Conservation (phyloP, 2,888 invertebrate species). For the Plebejus melissa region DNA sequence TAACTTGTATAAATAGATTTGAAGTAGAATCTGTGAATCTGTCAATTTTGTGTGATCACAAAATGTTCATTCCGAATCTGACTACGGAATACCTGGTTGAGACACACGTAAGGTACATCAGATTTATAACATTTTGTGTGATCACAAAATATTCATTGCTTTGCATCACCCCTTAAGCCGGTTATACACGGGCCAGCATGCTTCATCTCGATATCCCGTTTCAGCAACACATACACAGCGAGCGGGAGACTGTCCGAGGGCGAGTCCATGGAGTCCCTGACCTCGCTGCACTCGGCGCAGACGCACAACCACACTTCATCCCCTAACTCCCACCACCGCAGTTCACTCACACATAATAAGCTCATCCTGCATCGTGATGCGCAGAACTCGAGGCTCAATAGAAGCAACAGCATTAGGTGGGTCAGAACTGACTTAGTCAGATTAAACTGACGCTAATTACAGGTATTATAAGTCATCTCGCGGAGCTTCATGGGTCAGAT, state of each 20-base stretch:
- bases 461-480: neutral
- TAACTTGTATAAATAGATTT: conserved; percentile 33
- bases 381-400: conserved; percentile 84
- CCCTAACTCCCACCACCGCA: conserved; percentile 82
- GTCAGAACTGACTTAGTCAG: conserved; percentile 43
- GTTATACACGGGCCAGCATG: conserved; percentile 56
- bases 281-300: conserved; percentile 89
- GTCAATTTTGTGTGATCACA: conserved; percentile 45
- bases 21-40: neutral
- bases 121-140: conserved; percentile 44
- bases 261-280: conserved; percentile 91
- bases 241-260: conserved; percentile 91
- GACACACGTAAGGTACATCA: conserved; percentile 82
- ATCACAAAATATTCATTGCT: conserved; percentile 50
- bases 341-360: conserved; percentile 82
- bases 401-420: conserved; percentile 96
- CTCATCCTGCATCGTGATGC: conserved; percentile 80
- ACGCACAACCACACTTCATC: conserved; percentile 85
- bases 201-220: conserved; percentile 62
- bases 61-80: conserved; percentile 75
- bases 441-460: neutral
- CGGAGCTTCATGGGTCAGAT: neutral
- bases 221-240: conserved; percentile 85
- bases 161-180: conserved; percentile 57
- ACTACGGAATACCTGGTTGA: conserved; percentile 90